Evolutionary conservation across 2,113 vertebrate genomes (phyloP).

Genomic region (Bothrops jararaca): DNA sequence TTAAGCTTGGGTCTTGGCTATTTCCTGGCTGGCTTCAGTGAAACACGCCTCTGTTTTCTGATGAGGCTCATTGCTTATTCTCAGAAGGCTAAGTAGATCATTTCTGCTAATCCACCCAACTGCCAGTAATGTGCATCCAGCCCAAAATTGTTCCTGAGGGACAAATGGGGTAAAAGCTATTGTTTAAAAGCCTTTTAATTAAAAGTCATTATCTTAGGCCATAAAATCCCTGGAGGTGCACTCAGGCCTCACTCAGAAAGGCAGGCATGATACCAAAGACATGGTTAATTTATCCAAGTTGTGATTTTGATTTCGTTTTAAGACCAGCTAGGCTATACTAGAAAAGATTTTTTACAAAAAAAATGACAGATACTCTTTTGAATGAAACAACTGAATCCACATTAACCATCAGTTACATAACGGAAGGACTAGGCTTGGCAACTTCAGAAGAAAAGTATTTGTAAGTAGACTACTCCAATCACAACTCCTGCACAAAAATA

Average conservation of each 20-base stretch:
- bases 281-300: neutral
- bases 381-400: neutral
- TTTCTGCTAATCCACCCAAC: conserved; percentile 6
- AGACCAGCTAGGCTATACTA: accelerated
- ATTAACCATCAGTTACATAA: neutral
- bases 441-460: neutral
- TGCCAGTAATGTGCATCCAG: neutral
- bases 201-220: conserved; percentile 9
- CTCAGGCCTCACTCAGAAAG: neutral
- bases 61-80: neutral
- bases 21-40: conserved; percentile 19
- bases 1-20: neutral
- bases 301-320: neutral
- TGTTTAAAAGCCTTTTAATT: neutral
- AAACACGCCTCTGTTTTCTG: conserved; percentile 8
- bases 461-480: neutral
- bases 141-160: neutral
- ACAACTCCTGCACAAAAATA: neutral
- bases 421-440: neutral
- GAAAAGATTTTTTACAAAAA: neutral
- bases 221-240: neutral
- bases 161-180: neutral
- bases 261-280: neutral
- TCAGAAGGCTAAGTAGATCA: neutral
- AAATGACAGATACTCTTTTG: neutral